A percentile compares a stretch with the other conserved stretches of the same genome.
Conservation (phyloP, 35 echinoderm and acorn worm genomes). For the Diadema setosum region DNA sequence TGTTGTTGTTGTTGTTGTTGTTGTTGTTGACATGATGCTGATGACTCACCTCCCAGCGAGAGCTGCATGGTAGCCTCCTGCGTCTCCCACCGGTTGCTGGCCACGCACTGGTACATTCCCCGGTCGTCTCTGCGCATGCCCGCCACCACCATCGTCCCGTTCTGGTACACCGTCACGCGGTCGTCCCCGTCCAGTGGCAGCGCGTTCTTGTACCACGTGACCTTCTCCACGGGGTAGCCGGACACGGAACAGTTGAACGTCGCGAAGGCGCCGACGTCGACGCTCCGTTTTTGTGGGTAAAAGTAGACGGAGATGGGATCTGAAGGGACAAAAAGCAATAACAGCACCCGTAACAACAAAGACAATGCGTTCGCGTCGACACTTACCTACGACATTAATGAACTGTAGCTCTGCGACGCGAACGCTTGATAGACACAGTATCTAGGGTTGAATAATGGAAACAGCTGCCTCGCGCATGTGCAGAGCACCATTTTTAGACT, state of each 20-base stretch:
- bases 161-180: conserved; percentile 74
- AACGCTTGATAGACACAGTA: too few species aligned
- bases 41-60: conserved; percentile 91
- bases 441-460: too few species aligned
- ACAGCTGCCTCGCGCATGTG: too few species aligned
- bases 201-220: conserved; percentile 95
- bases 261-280: conserved; percentile 87
- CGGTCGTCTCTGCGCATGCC: conserved; percentile 79
- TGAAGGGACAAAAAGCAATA: conserved; percentile 19
- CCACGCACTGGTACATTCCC: conserved; percentile 99
- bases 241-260: conserved; percentile 90
- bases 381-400: too few species aligned
- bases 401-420: too few species aligned
- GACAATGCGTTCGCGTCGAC: too few species aligned
- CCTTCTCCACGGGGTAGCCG: conserved; percentile 79
- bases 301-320: conserved; percentile 87
- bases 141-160: conserved; percentile 85
- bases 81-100: conserved; percentile 83
- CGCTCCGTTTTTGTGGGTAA: conserved; percentile 80
- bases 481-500: too few species aligned
- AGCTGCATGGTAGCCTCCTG: conserved; percentile 96
- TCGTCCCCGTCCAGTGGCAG: conserved; percentile 77
- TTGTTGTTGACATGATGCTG: too few species aligned
- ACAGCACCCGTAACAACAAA: conserved; percentile 63
- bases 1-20: too few species aligned